Percentiles rank a stretch among this genome's conserved stretches.
Evolutionary conservation across 2,113 vertebrate species (phyloP).

Genomic region (Datnioides undecimradiatus): DNA sequence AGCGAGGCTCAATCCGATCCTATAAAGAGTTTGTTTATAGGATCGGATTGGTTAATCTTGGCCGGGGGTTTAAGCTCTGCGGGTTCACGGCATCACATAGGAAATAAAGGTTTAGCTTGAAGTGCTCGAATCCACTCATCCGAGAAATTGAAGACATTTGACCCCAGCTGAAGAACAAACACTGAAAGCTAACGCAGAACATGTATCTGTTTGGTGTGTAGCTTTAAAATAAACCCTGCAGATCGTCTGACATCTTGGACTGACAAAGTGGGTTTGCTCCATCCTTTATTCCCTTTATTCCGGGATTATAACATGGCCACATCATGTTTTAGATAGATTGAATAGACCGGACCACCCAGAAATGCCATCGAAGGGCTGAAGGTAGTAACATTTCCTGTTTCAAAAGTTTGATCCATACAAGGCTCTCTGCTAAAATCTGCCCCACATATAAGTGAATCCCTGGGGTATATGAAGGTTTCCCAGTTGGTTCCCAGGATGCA

Average conservation of each 20-base stretch:
- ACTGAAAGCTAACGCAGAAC: not conserved
- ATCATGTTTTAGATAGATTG: not conserved
- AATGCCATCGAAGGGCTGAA: not conserved
- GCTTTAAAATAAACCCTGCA: not conserved
- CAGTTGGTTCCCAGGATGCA: not conserved
- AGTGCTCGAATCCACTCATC: not conserved
- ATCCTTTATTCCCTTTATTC: not conserved
- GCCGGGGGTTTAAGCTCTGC: not conserved
- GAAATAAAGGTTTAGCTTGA: not conserved
- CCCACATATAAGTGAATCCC: slow-evolving; percentile 6
- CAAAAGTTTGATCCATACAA: not conserved
- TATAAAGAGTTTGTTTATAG: no score
- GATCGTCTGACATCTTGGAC: not conserved
- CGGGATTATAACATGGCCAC: not conserved
- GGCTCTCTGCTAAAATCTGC: not conserved
- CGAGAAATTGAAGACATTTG: slow-evolving; percentile 7
- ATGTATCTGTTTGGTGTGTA: not conserved
- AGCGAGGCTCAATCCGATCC: no score
- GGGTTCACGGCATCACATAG: not conserved
- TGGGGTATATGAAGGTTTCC: not conserved
- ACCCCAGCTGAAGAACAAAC: not conserved
- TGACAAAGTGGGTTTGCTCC: not conserved
- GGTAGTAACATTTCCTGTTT: not conserved
- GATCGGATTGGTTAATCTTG: no score
- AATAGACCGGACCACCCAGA: not conserved